Conservation (phyloP, 2,113 vertebrate species). For the Carassius auratus region DNA sequence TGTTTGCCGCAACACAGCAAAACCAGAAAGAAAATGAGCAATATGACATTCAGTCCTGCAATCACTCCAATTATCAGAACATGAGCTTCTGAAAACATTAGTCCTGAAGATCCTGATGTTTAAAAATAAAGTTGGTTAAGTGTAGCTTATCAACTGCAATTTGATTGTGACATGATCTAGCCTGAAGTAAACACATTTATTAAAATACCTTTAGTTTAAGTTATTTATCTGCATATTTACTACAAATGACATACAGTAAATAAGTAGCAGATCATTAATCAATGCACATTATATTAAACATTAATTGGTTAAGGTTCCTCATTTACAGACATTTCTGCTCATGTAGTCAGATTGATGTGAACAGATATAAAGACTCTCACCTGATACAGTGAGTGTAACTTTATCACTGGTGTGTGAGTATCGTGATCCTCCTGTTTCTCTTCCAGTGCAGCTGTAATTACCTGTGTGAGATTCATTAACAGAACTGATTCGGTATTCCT, state of each 20-base stretch:
- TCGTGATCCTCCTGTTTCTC: too few relatives aligned
- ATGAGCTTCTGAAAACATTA: background rate
- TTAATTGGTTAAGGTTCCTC: too few relatives aligned
- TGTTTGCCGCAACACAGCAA: slow-evolving; percentile 41
- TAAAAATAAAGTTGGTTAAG: too few relatives aligned
- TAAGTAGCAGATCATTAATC: too few relatives aligned
- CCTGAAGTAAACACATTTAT: background rate
- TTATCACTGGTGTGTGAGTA: too few relatives aligned
- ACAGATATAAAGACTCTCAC: background rate
- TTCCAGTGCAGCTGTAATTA: background rate
- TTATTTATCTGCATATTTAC: background rate
- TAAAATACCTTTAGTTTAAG: background rate
- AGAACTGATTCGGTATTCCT: slow-evolving; percentile 6
- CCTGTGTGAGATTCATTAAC: background rate
- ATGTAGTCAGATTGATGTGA: too few relatives aligned
- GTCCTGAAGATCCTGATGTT: background rate
- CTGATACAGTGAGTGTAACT: background rate
- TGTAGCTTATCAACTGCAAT: background rate
- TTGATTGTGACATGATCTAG: background rate
- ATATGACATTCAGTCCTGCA: background rate
- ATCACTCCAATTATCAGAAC: background rate
- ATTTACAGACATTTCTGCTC: too few relatives aligned
- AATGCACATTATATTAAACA: too few relatives aligned
- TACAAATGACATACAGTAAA: background rate
- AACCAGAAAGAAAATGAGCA: slow-evolving; percentile 33